These are phyloP conservation scores for Xylota sylvarum DNA, from an alignment of 2,888 invertebrate genomes.

Conservation along the genomic window DNA sequence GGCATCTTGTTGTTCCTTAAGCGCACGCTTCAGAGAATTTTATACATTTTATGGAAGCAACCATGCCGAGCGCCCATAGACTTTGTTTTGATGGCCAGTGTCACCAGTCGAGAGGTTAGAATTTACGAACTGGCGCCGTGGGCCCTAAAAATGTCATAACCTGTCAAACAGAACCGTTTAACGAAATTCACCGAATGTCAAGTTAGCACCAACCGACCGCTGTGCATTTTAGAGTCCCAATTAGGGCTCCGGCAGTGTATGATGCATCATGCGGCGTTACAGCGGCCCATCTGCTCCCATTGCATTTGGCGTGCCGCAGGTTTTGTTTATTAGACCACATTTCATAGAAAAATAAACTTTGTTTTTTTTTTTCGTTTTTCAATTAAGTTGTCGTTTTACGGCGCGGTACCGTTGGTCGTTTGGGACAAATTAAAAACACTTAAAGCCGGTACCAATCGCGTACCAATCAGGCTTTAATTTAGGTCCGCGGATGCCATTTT, in stretches of 20 bases:
- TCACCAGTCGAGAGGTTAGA: slow-evolving; percentile 40
- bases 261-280: neutral
- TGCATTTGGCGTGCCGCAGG: slow-evolving; percentile 53
- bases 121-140: slow-evolving; percentile 64
- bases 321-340: slow-evolving; percentile 66
- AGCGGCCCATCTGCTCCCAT: slow-evolving; percentile 33
- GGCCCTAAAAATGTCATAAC: slow-evolving; percentile 71
- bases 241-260: slow-evolving; percentile 29
- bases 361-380: no score
- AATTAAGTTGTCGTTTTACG: slow-evolving; percentile 64
- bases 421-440: slow-evolving; percentile 51
- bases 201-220: neutral
- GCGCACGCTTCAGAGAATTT: neutral
- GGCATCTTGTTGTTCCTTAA: neutral
- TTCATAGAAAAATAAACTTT: slow-evolving; percentile 41
- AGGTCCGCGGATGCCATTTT: neutral
- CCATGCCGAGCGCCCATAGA: slow-evolving; percentile 32
- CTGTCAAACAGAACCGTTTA: slow-evolving; percentile 64
- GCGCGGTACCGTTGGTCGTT: slow-evolving; percentile 43
- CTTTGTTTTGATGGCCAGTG: slow-evolving; percentile 50
- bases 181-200: slow-evolving; percentile 48
- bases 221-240: slow-evolving; percentile 36
- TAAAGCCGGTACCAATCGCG: slow-evolving; percentile 23
- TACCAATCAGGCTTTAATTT: neutral
- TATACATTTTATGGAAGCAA: slow-evolving; percentile 35